A percentile compares a stretch with the other conserved stretches of the same genome.
phyloP scores from a whole-genome alignment of 2,113 vertebrate species.

The Hyperopisus bebe region DNA sequence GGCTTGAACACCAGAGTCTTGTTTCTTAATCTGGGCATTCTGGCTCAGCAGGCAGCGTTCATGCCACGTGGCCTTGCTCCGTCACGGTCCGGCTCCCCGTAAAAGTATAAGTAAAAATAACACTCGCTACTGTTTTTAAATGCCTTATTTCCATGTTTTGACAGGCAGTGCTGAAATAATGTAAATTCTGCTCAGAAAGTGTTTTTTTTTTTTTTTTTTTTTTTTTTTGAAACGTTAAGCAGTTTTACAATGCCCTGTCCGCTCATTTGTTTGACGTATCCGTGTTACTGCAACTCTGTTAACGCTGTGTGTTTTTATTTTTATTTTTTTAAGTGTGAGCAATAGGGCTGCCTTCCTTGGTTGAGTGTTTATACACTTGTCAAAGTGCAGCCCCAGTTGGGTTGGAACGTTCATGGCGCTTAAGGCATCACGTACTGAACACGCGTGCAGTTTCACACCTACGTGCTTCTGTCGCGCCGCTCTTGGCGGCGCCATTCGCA shows the following conservation, averaged over 20 bases:
- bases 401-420: neutral
- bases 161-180: neutral
- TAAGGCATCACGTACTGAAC: neutral
- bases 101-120: neutral
- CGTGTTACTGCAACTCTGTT: neutral
- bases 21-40: neutral
- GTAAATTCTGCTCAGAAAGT: neutral
- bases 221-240: neutral
- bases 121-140: neutral
- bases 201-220: neutral
- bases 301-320: neutral
- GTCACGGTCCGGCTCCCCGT: neutral
- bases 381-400: neutral
- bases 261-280: neutral
- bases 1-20: neutral
- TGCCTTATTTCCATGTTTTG: neutral
- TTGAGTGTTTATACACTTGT: neutral
- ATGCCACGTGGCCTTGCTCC: neutral
- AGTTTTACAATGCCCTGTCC: neutral
- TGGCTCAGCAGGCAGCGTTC: neutral
- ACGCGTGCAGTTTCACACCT: neutral
- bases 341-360: neutral
- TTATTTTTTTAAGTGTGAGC: neutral
- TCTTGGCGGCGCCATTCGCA: neutral
- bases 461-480: neutral